Evolutionary conservation across 1,140 invertebrate species (phyloP), one percentile per base, ranked within the genome.

Genomic region (Nymphalis io): DNA sequence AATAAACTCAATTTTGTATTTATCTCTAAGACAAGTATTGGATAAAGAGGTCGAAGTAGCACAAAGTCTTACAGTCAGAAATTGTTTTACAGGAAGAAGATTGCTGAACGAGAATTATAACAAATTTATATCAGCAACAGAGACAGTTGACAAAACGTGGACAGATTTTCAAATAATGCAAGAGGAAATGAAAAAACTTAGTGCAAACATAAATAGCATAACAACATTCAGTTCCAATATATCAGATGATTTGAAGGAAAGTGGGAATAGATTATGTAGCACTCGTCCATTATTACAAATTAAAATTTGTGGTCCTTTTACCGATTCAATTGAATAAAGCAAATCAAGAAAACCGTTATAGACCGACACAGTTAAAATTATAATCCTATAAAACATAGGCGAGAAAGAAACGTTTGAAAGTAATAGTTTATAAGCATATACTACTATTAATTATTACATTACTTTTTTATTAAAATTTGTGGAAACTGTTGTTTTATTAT

Each of bases 101-200:
- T 92, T 99, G 40, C 98, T 99, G 0, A 99, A 99, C 91, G 99
- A 99, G 92, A 99, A 99, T 90, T 99, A 99, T 84, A 99, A 99
- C 86, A 99, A 99, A 93, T 99, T 99, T 88, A 99, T 99, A 75
- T 98, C 97, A 57, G 99, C 98, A 0, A 99, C 98, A 6, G 98
- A 99, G 84, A 99, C 98, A 1, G 98, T 99, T 59, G 93, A 96
- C 82, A 98, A 99, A 92, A 99, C 99, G 98, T 98, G 99, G 91
- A 97, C 95, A 82, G 98, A 99, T 93, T 99, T 99, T 83, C 96
- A 97, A 88, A 96, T 98, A 90, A 99, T 99, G 98, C 98, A 99
- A 92, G 95, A 97, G 84, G 98, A 99, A 91, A 99, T 99, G 96
- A 97, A 98, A 82, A 94, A 96, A 51, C 88, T 99, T 0, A 96